Base-by-base conservation (phyloP, 2,888 invertebrate genomes). In the Stegophylla sp. region DNA sequence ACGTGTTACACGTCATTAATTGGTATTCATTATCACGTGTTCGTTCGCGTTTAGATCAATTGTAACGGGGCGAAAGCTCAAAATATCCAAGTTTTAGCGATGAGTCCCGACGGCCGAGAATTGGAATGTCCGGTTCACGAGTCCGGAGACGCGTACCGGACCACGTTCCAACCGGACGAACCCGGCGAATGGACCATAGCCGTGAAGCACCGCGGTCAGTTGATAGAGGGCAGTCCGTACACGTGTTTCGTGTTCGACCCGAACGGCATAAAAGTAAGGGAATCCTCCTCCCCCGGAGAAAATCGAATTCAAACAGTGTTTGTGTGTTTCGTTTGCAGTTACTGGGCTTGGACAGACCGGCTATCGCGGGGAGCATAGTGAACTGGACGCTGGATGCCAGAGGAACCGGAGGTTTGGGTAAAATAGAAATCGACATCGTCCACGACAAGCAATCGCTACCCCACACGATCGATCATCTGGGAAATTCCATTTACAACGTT, bases 131-230 rank as follows among this genome's bases (percentile, higher is more conserved):
- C 94, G 0, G 92, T 95, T n/a, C 92, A 92, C 63, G 93, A 93
- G 83, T 91, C 93, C n/a, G 92, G 93, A 66, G 95, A 94, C 81
- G 94, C 95, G 76, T 97, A 96, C 86, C 94, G 95, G 84, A 97
- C 98, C 84, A 97, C 95, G 85, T 98, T 98, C 87, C 95, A 97
- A 86, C 98, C 98, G 0, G 95, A 96, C 85, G 98, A 98, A 88
- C 94, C 96, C 56, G 98, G 98, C 82, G 95, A 96, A 85, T 98
- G 98, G 98, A 92, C 94, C 85, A 97, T 99, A 81, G 95, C 95
- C 83, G 97, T 98, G 83, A 92, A 94, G 48, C 98, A 98, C 87
- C 96, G 97, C 86, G 96, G 96, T 48, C 93, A 96, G 85, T 96
- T 98, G 86, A 97, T 99, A 84, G 88, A 93, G 89, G 98, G 98